A percentile compares a stretch with the other conserved stretches of the same genome.
phyloP scores from a whole-genome alignment of 2,113 vertebrate genomes.

The Spizaetus ornatus region DNA sequence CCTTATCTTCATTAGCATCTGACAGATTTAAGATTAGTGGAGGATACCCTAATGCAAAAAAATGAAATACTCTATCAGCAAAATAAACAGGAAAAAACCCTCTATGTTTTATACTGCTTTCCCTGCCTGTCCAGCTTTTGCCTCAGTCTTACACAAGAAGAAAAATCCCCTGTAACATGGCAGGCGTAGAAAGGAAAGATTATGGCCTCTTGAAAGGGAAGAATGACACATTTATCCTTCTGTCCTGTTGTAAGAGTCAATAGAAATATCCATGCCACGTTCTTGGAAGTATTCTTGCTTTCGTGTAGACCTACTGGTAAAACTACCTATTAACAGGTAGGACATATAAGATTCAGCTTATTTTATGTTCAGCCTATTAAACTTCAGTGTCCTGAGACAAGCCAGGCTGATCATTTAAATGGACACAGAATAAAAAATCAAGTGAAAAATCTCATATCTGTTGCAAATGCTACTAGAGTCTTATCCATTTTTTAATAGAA shows the following conservation, averaged over 20 bases:
- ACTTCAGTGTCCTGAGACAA: background rate
- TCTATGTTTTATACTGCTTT: background rate
- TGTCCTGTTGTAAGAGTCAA: background rate
- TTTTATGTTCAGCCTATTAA: background rate
- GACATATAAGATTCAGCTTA: background rate
- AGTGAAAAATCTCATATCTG: background rate
- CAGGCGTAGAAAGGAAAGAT: background rate
- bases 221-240: background rate
- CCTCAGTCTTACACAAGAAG: background rate
- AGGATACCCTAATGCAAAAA: background rate
- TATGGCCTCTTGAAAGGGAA: background rate
- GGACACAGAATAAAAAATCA: background rate
- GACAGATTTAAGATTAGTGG: constrained; percentile 28
- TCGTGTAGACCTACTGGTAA: background rate
- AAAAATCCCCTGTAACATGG: background rate
- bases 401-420: background rate
- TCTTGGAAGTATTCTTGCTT: constrained; percentile 21
- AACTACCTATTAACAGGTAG: background rate
- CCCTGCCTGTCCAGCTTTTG: background rate
- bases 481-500: background rate
- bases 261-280: background rate
- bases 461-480: background rate
- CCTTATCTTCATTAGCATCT: background rate
- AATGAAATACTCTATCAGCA: background rate
- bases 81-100: background rate